Percentiles rank a stretch among this genome's conserved stretches.
phyloP scores from a whole-genome alignment of 2,797 vertebrate species.

The Oreochromis mossambicus region DNA sequence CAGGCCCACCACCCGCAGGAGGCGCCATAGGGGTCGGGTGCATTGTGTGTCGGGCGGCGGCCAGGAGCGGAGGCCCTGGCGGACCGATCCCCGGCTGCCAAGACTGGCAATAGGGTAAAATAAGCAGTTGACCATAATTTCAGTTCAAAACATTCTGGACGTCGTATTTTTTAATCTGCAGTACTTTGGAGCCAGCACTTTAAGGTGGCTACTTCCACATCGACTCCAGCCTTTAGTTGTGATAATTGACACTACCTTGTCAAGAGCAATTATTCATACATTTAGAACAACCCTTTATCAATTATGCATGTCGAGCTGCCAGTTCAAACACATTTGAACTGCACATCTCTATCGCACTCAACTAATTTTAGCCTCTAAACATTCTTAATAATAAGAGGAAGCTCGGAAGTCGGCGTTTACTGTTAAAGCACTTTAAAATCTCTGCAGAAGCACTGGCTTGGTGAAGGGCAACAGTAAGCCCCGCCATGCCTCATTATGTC shows the following conservation, averaged over 20 bases:
- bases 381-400: background rate
- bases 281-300: background rate
- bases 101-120: too few relatives aligned
- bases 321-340: background rate
- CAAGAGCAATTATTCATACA: background rate
- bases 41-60: too few relatives aligned
- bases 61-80: too few relatives aligned
- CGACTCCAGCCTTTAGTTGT: background rate
- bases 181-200: background rate
- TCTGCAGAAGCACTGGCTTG: background rate
- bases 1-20: too few relatives aligned
- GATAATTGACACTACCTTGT: background rate
- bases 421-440: background rate
- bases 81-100: too few relatives aligned
- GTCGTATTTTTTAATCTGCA: background rate
- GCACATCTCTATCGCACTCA: background rate
- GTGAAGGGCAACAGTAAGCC: conserved; percentile 30
- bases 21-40: too few relatives aligned
- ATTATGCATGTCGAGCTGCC: background rate
- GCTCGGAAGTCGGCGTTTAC: background rate
- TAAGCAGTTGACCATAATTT: background rate
- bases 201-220: background rate
- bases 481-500: conserved; percentile 29
- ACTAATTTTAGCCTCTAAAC: background rate
- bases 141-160: background rate